These are phyloP conservation scores for Chrysochloris asiatica DNA, from an alignment of 2,113 vertebrate genomes.

Conservation along the genomic window DNA sequence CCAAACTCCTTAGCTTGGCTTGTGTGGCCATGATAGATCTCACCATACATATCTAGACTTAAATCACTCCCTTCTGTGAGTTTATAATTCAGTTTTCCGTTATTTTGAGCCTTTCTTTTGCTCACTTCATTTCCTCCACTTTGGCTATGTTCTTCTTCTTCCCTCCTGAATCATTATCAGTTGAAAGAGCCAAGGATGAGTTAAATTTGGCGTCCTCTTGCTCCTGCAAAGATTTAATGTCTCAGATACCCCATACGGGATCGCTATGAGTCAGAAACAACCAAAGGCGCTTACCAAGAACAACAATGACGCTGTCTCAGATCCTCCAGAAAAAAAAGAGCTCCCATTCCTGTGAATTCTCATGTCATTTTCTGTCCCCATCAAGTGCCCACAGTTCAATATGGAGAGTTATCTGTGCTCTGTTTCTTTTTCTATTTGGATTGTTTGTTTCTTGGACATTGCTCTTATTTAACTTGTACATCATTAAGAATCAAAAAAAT, in stretches of 20 bases:
- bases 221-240: no score
- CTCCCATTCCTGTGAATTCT: not conserved
- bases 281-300: no score
- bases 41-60: not conserved
- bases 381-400: not conserved
- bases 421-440: not conserved
- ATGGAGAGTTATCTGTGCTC: not conserved
- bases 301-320: not conserved
- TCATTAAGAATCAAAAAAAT: slow-evolving; percentile 9
- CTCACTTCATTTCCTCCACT: not conserved
- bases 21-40: not conserved
- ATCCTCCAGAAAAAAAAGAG: not conserved
- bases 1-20: not conserved
- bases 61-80: not conserved
- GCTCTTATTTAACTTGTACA: not conserved
- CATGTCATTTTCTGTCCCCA: not conserved
- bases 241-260: no score
- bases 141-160: not conserved
- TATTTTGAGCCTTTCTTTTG: not conserved
- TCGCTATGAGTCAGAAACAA: no score
- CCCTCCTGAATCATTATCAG: not conserved
- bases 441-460: not conserved
- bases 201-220: no score
- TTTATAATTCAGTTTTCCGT: not conserved
- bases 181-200: not conserved